Evolutionary conservation across 2,888 invertebrate species (phyloP).

Genomic region (Tetragonula carbonaria): DNA sequence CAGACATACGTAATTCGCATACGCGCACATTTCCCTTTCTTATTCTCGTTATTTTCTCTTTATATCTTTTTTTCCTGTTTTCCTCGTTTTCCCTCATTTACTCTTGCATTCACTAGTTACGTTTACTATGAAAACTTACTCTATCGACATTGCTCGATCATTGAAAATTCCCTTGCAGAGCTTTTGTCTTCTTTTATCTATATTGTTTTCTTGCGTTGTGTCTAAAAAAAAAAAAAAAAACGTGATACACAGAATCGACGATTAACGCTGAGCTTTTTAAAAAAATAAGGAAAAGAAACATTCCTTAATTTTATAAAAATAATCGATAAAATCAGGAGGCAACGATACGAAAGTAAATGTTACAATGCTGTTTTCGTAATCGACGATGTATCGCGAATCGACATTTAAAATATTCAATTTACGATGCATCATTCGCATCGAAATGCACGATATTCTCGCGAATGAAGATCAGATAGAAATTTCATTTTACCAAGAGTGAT

Average conservation of each 20-base stretch:
- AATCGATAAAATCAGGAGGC: too few species aligned
- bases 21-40: slow-evolving; percentile 2
- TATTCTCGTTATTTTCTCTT: slow-evolving; percentile 5
- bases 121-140: slow-evolving; percentile 73
- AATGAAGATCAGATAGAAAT: not conserved
- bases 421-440: not conserved
- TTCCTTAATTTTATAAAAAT: too few species aligned
- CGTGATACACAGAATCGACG: not conserved
- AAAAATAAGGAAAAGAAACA: not conserved
- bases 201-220: slow-evolving; percentile 49
- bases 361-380: too few species aligned
- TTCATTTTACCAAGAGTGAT: slow-evolving; percentile 55
- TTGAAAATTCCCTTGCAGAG: slow-evolving; percentile 70
- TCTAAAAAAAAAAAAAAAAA: slow-evolving; percentile 25
- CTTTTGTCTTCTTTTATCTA: slow-evolving; percentile 44
- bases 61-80: not conserved
- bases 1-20: not conserved
- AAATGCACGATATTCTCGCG: not conserved
- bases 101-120: slow-evolving; percentile 53
- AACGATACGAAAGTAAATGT: too few species aligned
- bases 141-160: slow-evolving; percentile 73
- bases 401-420: too few species aligned
- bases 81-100: not conserved
- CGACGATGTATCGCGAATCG: too few species aligned
- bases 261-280: not conserved